A percentile compares a stretch with the other conserved stretches of the same genome.
Conservation (phyloP, 2,888 invertebrate species). For the Brachyptera risi region DNA sequence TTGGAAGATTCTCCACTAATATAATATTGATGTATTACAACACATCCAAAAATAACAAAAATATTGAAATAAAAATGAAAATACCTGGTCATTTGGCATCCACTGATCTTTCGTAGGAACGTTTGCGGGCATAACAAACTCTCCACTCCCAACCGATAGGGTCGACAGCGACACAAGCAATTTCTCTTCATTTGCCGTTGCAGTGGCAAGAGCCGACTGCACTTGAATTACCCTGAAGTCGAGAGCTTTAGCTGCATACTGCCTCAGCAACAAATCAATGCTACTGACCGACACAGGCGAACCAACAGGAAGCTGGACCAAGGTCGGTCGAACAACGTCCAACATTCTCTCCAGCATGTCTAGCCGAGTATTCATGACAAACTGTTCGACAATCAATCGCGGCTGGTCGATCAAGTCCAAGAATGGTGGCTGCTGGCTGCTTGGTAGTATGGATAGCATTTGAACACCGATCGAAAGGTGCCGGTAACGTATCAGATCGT, state of each 20-base stretch:
- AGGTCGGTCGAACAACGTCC: slow-evolving; percentile 48
- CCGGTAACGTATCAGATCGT: slow-evolving; percentile 50
- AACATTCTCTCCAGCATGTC: slow-evolving; percentile 61
- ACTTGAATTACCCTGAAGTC: slow-evolving; percentile 56
- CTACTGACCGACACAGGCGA: slow-evolving; percentile 28
- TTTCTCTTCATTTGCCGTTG: slow-evolving; percentile 51
- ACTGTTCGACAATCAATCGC: slow-evolving; percentile 73
- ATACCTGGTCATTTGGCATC: slow-evolving; percentile 67
- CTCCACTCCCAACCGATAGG: slow-evolving; percentile 52
- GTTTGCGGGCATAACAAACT: slow-evolving; percentile 71
- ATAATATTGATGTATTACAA: neutral
- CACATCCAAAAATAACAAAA: too few relatives aligned
- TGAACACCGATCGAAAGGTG: slow-evolving; percentile 64
- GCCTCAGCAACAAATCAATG: slow-evolving; percentile 49
- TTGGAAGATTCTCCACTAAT: too few relatives aligned
- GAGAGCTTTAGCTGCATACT: slow-evolving; percentile 73
- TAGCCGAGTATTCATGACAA: slow-evolving; percentile 80
- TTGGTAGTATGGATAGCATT: slow-evolving; percentile 59
- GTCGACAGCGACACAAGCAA: slow-evolving; percentile 61
- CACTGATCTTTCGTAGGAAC: slow-evolving; percentile 77
- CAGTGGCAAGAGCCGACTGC: slow-evolving; percentile 35
- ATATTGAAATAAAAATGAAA: neutral
- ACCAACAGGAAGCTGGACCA: slow-evolving; percentile 34
- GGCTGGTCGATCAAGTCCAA: slow-evolving; percentile 64
- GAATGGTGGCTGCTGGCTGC: slow-evolving; percentile 51